Evolutionary conservation across 2,797 vertebrate species (phyloP).

Genomic region (Linurgus olivaceus): DNA sequence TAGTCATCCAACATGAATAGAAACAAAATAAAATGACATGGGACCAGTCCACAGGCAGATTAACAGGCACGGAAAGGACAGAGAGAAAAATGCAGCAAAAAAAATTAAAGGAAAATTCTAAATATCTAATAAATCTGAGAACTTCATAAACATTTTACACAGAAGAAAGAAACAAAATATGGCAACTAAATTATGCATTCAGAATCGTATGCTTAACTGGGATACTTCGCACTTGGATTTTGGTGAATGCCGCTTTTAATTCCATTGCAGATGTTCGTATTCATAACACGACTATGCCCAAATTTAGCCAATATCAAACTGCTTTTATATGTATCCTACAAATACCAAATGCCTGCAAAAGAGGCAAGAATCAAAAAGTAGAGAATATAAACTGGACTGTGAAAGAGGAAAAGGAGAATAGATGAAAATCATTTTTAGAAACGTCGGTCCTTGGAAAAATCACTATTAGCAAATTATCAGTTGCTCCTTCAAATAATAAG

Average conservation of each 20-base stretch:
- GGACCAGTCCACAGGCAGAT: neutral
- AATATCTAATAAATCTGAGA: slow-evolving; percentile 46
- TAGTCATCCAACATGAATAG: neutral
- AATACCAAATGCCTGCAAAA: slow-evolving; percentile 29
- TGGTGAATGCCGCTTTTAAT: slow-evolving; percentile 60
- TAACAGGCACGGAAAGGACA: neutral
- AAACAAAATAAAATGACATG: neutral
- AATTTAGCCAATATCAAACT: slow-evolving; percentile 61
- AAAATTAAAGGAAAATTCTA: slow-evolving; percentile 46
- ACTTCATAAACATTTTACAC: slow-evolving; percentile 30
- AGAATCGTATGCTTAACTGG: slow-evolving; percentile 47
- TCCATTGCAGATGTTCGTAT: slow-evolving; percentile 61
- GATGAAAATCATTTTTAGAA: slow-evolving; percentile 3
- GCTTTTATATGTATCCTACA: slow-evolving; percentile 27
- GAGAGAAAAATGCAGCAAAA: neutral
- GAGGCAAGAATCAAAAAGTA: slow-evolving; percentile 13
- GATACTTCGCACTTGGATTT: slow-evolving; percentile 52
- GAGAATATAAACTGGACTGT: slow-evolving; percentile 26
- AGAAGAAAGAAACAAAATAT: slow-evolving; percentile 45
- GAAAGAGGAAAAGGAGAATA: slow-evolving; percentile 19
- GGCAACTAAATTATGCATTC: slow-evolving; percentile 60
- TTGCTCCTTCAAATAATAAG: slow-evolving; percentile 34
- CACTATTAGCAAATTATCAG: slow-evolving; percentile 48
- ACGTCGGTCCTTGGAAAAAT: slow-evolving; percentile 22
- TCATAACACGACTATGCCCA: slow-evolving; percentile 53